Evolutionary conservation across 1,140 invertebrate genomes (phyloP).

Genomic region (Drosophila seguyi): DNA sequence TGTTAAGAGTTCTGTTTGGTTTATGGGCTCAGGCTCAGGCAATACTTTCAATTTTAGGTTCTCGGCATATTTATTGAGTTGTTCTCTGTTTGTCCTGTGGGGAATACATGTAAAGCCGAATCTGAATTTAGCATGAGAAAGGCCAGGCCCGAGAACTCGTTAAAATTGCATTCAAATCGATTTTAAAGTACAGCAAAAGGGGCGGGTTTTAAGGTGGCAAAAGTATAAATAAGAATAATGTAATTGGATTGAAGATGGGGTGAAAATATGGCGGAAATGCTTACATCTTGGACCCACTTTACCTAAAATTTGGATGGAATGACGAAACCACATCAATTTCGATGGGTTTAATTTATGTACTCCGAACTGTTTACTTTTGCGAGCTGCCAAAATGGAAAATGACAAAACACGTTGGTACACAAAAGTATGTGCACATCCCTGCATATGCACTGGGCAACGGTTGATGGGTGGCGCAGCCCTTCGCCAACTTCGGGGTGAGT

Average conservation of each 20-base stretch:
- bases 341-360: slow-evolving; percentile 26
- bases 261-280: neutral
- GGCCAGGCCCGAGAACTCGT: slow-evolving; percentile 2
- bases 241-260: neutral
- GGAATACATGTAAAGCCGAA: slow-evolving; percentile 18
- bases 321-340: slow-evolving; percentile 7
- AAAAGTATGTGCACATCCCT: slow-evolving; percentile 24
- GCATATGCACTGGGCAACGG: slow-evolving; percentile 14
- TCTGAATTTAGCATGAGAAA: neutral
- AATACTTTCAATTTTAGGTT: slow-evolving; percentile 70
- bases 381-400: slow-evolving; percentile 58
- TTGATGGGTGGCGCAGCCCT: slow-evolving; percentile 11
- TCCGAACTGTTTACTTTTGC: slow-evolving; percentile 35
- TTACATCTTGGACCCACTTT: neutral
- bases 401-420: slow-evolving; percentile 43
- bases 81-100: slow-evolving; percentile 30
- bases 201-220: neutral
- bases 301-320: neutral
- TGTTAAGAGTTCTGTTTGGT: slow-evolving; percentile 31
- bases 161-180: slow-evolving; percentile 56
- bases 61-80: slow-evolving; percentile 59
- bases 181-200: slow-evolving; percentile 35
- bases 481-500: slow-evolving; percentile 62
- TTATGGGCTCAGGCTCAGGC: slow-evolving; percentile 22
- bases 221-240: neutral